A percentile compares a stretch with the other conserved stretches of the same genome.
Evolutionary conservation across 2,113 vertebrate species (phyloP).

Genomic region (Castor canadensis): DNA sequence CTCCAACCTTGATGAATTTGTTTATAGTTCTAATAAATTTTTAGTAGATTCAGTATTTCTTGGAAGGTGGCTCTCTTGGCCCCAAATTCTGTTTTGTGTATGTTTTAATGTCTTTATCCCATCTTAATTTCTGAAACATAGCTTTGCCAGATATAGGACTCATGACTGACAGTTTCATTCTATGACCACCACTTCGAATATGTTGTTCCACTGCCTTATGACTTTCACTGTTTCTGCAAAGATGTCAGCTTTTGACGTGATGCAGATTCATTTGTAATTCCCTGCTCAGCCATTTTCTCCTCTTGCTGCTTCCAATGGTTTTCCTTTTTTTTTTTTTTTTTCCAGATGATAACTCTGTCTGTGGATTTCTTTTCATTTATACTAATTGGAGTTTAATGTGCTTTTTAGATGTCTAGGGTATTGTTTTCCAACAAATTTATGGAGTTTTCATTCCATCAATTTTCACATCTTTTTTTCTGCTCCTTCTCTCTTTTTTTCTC

Average conservation of each 20-base stretch:
- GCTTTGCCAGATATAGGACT: background rate
- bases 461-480: background rate
- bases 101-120: background rate
- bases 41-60: background rate
- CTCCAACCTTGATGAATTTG: background rate
- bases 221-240: background rate
- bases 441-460: background rate
- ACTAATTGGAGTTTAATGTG: background rate
- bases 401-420: background rate
- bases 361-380: background rate
- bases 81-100: background rate
- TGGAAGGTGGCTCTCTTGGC: background rate
- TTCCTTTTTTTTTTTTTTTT: background rate
- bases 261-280: background rate
- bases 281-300: background rate
- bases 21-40: background rate
- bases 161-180: background rate
- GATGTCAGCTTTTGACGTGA: background rate
- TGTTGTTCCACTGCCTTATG: background rate
- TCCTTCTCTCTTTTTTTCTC: background rate
- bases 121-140: background rate
- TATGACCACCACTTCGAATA: background rate
- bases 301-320: background rate
- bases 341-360: background rate
- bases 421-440: background rate